Evolutionary conservation across 2,113 vertebrate genomes (phyloP).

Genomic region (Jaculus jaculus): DNA sequence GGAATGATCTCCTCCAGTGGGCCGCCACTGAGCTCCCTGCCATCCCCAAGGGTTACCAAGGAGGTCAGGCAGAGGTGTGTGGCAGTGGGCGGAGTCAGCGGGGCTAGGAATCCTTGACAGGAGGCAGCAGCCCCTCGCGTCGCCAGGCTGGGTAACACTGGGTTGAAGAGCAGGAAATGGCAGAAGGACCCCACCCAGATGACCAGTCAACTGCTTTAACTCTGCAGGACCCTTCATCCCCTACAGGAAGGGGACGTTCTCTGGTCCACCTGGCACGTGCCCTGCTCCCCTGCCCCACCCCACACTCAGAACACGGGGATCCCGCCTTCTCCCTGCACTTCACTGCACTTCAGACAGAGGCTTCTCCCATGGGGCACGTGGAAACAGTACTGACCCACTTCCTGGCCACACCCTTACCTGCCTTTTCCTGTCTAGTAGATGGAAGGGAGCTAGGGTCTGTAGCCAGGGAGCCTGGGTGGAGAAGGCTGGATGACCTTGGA

Average conservation of each 20-base stretch:
- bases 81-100: background rate
- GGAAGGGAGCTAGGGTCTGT: background rate
- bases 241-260: background rate
- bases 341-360: background rate
- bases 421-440: background rate
- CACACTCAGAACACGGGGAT: background rate
- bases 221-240: too few relatives aligned
- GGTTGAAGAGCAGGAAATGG: background rate
- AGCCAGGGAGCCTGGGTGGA: background rate
- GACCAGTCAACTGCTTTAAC: background rate
- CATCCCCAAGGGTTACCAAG: background rate
- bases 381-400: background rate
- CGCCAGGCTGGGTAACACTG: background rate
- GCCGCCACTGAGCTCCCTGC: too few relatives aligned
- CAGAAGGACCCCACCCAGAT: background rate
- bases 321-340: background rate
- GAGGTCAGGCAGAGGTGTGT: background rate
- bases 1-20: background rate
- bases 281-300: background rate
- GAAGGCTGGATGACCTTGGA: background rate
- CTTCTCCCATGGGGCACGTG: background rate
- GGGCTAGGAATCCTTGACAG: background rate
- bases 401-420: background rate
- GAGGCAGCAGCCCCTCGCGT: background rate
- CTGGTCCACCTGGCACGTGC: too few relatives aligned